phyloP scores from a whole-genome alignment of 2,113 vertebrate species.

The Amia ocellicauda region DNA sequence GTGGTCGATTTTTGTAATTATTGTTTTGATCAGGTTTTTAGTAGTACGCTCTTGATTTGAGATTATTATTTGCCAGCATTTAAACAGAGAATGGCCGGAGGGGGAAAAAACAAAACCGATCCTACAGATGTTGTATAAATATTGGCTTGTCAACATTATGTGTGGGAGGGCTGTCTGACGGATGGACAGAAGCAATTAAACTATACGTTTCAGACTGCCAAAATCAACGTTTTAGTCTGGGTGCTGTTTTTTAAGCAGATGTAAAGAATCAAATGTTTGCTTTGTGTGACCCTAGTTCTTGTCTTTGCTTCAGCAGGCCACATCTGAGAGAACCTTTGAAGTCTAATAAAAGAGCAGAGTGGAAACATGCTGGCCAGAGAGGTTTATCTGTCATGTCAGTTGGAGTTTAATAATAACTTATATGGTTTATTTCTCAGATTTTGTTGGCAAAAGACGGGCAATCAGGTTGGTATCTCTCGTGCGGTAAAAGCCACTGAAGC shows the following conservation, averaged over 20 bases:
- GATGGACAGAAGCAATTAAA: conserved; percentile 37
- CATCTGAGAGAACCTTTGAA: conserved; percentile 14
- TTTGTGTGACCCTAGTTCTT: conserved; percentile 25
- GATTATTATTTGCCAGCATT: not conserved
- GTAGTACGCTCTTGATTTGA: not conserved
- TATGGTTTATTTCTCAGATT: not conserved
- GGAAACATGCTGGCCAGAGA: not conserved
- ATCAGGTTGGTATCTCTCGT: not conserved
- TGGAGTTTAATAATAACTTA: not conserved
- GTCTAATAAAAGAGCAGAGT: not conserved
- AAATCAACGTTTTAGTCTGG: conserved; percentile 30
- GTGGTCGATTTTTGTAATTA: not conserved
- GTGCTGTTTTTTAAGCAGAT: conserved; percentile 14
- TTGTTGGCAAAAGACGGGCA: not conserved
- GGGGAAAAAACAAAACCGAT: not conserved
- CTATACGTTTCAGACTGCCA: conserved; percentile 22
- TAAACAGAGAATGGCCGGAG: too few relatives aligned
- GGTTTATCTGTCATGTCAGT: not conserved
- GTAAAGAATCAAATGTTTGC: conserved; percentile 26
- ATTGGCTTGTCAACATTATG: conserved; percentile 25
- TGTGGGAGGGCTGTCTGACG: conserved; percentile 24
- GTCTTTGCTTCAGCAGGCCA: not conserved
- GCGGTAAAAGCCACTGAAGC: not conserved
- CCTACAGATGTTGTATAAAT: conserved; percentile 35
- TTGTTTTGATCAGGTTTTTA: too few relatives aligned